Evolutionary conservation across 2,888 invertebrate species (phyloP).

Genomic region (Mamestra brassicae): DNA sequence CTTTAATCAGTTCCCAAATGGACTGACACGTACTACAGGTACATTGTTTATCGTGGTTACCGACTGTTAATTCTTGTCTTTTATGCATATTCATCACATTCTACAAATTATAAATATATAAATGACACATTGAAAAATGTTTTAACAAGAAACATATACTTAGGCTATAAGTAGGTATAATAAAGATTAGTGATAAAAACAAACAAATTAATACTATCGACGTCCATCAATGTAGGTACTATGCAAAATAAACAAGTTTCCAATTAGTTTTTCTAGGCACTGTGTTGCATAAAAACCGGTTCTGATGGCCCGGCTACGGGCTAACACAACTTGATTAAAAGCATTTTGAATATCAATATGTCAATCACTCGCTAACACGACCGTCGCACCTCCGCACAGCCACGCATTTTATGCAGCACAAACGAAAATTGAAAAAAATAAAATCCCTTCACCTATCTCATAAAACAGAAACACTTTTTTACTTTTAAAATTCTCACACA

Average conservation of each 20-base stretch:
- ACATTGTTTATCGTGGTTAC: constrained; percentile 42
- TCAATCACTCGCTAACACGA: constrained; percentile 2
- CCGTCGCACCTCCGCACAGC: neutral
- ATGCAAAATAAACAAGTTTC: constrained; percentile 18
- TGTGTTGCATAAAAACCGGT: constrained; percentile 24
- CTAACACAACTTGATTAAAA: constrained; percentile 33
- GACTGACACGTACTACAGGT: constrained; percentile 42
- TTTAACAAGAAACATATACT: too few species aligned
- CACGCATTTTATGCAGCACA: neutral
- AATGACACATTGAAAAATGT: too few species aligned
- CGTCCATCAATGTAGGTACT: neutral
- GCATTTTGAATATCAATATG: constrained; percentile 42
- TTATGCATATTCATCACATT: constrained; percentile 34
- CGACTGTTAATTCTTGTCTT: constrained; percentile 32
- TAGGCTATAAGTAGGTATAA: too few species aligned
- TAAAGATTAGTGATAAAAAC: too few species aligned
- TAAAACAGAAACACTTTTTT: neutral
- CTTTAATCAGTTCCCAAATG: constrained; percentile 36
- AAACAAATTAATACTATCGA: constrained; percentile 2
- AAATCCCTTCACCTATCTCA: neutral
- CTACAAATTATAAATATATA: neutral
- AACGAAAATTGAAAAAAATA: neutral
- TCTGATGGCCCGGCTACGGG: neutral
- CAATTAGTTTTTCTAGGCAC: constrained; percentile 6
- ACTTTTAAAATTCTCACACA: neutral